Conservation (phyloP, 2,113 vertebrate genomes). For the Lamprologus tigripictilis region DNA sequence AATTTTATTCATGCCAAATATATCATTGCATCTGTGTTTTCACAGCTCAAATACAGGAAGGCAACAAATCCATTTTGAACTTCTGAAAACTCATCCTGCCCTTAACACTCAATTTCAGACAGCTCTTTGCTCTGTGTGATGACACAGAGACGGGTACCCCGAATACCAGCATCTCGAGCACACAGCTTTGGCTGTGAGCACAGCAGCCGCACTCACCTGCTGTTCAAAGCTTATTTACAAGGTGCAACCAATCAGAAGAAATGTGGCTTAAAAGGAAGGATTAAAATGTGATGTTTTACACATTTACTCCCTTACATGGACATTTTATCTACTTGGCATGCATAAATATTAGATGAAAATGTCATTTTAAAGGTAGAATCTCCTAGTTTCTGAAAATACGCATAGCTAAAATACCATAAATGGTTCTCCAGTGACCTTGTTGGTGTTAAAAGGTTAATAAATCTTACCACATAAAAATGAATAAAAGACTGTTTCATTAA, state of each 20-base stretch:
- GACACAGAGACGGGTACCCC: not conserved
- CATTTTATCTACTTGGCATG: not conserved
- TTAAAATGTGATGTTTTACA: not conserved
- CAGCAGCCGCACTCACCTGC: not conserved
- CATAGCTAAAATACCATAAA: not conserved
- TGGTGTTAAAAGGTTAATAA: not conserved
- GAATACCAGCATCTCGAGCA: fast-evolving
- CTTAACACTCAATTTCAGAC: not conserved
- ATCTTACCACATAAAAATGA: not conserved
- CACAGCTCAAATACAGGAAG: not conserved
- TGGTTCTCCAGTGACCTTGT: not conserved
- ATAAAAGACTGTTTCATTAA: not conserved
- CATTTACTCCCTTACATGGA: not conserved
- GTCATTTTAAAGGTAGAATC: not conserved
- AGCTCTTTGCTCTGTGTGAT: not conserved
- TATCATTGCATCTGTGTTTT: not conserved
- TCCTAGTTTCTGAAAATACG: not conserved
- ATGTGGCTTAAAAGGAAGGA: not conserved
- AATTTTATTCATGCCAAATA: not conserved
- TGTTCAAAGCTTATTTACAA: not conserved
- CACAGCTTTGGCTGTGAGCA: not conserved
- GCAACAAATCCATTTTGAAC: not conserved
- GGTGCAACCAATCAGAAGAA: not conserved
- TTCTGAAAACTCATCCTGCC: not conserved
- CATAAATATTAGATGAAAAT: not conserved